A percentile compares a stretch with the other conserved stretches of the same genome.
Conservation (phyloP, 2,797 vertebrate genomes). For the Coluber constrictor region DNA sequence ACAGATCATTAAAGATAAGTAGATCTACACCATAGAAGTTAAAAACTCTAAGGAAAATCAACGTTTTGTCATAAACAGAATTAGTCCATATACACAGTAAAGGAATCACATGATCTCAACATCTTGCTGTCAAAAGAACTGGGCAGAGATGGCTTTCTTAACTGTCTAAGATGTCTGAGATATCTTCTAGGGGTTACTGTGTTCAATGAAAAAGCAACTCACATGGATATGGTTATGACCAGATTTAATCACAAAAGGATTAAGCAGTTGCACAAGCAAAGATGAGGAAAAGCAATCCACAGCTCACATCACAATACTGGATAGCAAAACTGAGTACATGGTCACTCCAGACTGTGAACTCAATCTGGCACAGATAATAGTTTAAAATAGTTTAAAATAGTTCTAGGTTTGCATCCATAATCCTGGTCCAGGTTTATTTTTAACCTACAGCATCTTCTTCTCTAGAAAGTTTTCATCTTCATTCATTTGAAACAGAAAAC, state of each 20-base stretch:
- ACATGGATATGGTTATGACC: too few relatives aligned
- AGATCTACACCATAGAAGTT: neutral
- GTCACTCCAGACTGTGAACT: neutral
- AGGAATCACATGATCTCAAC: neutral
- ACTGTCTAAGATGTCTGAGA: neutral
- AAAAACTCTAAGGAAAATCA: neutral
- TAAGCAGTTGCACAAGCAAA: neutral
- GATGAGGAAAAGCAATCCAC: neutral
- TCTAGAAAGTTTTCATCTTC: neutral
- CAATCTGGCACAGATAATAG: neutral
- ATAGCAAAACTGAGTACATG: neutral
- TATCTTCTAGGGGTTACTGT: neutral
- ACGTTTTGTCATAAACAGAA: neutral
- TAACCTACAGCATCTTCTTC: neutral
- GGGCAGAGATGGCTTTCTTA: neutral
- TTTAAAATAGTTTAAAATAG: neutral
- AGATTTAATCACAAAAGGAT: neutral
- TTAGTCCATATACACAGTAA: neutral
- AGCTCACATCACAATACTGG: neutral
- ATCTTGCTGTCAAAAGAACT: neutral
- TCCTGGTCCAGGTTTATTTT: neutral
- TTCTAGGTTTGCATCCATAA: neutral
- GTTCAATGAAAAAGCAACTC: neutral
- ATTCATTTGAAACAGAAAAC: neutral
- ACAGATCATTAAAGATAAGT: neutral